Base-by-base conservation (phyloP, 1,140 invertebrate species). In the Drosophila pruinosa region DNA sequence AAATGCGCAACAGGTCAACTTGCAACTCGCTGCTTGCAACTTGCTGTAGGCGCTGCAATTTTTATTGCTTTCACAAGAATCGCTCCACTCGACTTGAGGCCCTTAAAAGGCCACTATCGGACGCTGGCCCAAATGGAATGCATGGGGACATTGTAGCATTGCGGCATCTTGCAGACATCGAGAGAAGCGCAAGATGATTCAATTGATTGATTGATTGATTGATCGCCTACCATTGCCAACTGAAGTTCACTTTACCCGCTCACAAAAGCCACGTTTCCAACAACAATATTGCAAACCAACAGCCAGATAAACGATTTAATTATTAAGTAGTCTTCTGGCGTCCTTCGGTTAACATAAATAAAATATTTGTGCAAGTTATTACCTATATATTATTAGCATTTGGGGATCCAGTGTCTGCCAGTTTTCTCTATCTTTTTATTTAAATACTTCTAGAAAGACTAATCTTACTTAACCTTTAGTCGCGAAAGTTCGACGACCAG, bases 51-150 rank as follows among this genome's bases (percentile, higher is more conserved):
- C 69, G 81, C 72, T 80, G 81, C 69, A 79, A 89, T 76, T 89
- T 89, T 89, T 89, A 89, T 89, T 89, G 80, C 72, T 79, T 86
- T 89, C 86, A 64, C 59, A 67, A 67, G 80, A 89, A 86, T 71
- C 53, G 61, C 17, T 59, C 7, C 47, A 45, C 34, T 59, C 7
- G 54, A 45, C 34, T 12, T 8, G 14, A 83, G 36, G 63, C 75
- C 79, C 83, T 73, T 83, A 89, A 89, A 88, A 78, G 85, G 75
- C 67, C 36, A 53, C 47, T 15, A 6, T 12, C 8, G 15, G 22
- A 19, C 45, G 6, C 21, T 34, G 38, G n/a, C 10, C 2, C 24
- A n/a, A 38, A 14, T 38, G 52, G 47, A 31, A 22, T 48, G 22
- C 38, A 63, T 52, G 28, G 28, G 28, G 28, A 8, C 26, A 26